Percentiles rank a stretch among this genome's conserved stretches.
Evolutionary conservation across 2,888 invertebrate genomes (phyloP).

Genomic region (Caenorhabditis auriculariae): DNA sequence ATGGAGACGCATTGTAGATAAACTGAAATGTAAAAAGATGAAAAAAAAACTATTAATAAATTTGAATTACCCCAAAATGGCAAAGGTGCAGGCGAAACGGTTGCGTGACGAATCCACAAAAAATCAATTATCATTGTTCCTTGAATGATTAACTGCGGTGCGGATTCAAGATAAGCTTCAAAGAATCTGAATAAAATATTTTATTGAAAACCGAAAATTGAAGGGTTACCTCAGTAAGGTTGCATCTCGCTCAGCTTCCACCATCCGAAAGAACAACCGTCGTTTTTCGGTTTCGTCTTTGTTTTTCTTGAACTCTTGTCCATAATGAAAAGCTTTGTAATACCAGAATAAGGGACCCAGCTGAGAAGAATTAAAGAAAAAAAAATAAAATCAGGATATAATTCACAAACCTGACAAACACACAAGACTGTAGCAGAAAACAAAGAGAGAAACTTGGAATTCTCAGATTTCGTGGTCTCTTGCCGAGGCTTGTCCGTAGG

Average conservation of each 20-base stretch:
- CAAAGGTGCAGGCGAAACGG: not conserved
- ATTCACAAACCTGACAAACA: slow-evolving; percentile 22
- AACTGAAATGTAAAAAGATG: slow-evolving; percentile 11
- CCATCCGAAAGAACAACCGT: slow-evolving; percentile 33
- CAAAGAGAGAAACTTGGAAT: not conserved
- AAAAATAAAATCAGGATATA: not conserved
- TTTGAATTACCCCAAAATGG: slow-evolving; percentile 18
- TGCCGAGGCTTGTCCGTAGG: no score
- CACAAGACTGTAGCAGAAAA: slow-evolving; percentile 6
- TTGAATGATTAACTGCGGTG: slow-evolving; percentile 52
- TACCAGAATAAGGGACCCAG: slow-evolving; percentile 49
- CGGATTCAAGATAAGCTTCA: slow-evolving; percentile 51
- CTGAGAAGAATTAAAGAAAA: slow-evolving; percentile 13
- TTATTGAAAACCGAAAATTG: not conserved
- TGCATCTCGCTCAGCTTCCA: slow-evolving; percentile 53
- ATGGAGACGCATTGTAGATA: slow-evolving; percentile 41
- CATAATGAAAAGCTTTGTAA: slow-evolving; percentile 35
- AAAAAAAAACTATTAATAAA: not conserved
- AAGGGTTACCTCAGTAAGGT: slow-evolving; percentile 38
- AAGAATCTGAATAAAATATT: slow-evolving; percentile 16
- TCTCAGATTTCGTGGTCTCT: slow-evolving; percentile 1
- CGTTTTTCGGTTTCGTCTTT: slow-evolving; percentile 13
- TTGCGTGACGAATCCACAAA: slow-evolving; percentile 5
- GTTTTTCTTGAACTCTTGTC: slow-evolving; percentile 11
- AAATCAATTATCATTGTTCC: slow-evolving; percentile 31